Percentiles rank a stretch among this genome's conserved stretches.
Evolutionary conservation across 1,140 invertebrate genomes (phyloP).

Genomic region (Andricus grossulariae): DNA sequence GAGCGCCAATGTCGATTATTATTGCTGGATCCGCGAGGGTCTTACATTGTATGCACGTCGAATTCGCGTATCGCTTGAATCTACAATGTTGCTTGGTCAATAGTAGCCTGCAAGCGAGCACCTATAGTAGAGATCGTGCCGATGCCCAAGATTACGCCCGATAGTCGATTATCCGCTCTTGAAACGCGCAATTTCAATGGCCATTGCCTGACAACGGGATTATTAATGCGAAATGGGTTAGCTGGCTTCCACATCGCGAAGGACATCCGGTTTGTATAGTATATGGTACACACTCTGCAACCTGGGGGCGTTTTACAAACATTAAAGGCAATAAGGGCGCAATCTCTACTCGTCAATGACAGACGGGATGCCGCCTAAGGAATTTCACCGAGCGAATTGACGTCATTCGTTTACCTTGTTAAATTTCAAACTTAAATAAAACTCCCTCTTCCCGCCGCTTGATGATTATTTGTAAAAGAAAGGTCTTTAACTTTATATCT

Average conservation of each 20-base stretch:
- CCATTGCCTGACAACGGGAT: constrained; percentile 63
- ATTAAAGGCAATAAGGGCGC: constrained; percentile 22
- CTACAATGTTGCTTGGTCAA: constrained; percentile 30
- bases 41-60: constrained; percentile 24
- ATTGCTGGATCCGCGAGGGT: constrained; percentile 5
- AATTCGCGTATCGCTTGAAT: constrained; percentile 27
- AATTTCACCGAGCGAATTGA: background rate
- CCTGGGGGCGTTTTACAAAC: constrained; percentile 28
- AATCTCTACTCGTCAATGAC: background rate
- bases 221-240: constrained; percentile 69
- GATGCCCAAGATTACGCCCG: constrained; percentile 54
- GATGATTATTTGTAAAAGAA: too few species aligned
- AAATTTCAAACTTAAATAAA: background rate
- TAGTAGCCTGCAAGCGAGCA: constrained; percentile 24
- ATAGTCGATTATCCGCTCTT: constrained; percentile 55
- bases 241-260: constrained; percentile 54
- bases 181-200: constrained; percentile 57
- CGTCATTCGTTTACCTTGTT: constrained; percentile 7
- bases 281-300: constrained; percentile 43
- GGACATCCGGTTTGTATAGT: constrained; percentile 64
- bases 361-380: constrained; percentile 28
- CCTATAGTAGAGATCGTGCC: background rate
- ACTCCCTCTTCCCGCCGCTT: too few species aligned
- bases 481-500: too few species aligned
- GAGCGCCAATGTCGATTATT: constrained; percentile 28